Percentiles rank a stretch among this genome's conserved stretches.
Evolutionary conservation across 2,888 invertebrate species (phyloP).

Genomic region (Biston stratarius): DNA sequence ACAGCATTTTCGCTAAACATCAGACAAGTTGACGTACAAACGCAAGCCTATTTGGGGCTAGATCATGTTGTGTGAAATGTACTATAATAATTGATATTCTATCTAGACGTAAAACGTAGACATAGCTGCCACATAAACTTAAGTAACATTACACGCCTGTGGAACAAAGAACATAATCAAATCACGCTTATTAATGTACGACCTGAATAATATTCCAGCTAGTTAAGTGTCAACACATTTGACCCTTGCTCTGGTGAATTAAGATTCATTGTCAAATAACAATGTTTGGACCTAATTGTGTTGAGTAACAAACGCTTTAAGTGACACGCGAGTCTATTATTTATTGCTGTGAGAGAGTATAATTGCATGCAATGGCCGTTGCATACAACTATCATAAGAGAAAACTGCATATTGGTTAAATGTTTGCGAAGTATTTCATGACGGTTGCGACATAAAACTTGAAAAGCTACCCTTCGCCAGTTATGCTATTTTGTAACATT

Average conservation of each 20-base stretch:
- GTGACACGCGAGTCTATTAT: slow-evolving; percentile 21
- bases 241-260: slow-evolving; percentile 52
- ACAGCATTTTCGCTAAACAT: no score
- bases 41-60: no score
- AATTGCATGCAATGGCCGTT: slow-evolving; percentile 1
- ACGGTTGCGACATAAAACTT: no score
- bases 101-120: background rate
- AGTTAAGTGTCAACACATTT: slow-evolving; percentile 50
- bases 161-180: slow-evolving; percentile 23
- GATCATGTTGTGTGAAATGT: no score
- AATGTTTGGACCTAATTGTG: slow-evolving; percentile 32
- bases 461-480: no score
- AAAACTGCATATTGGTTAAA: background rate
- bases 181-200: slow-evolving; percentile 14
- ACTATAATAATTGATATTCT: background rate
- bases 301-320: slow-evolving; percentile 23
- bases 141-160: background rate
- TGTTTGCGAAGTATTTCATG: background rate
- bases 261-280: slow-evolving; percentile 37
- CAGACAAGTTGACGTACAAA: no score
- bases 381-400: background rate
- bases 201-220: slow-evolving; percentile 41
- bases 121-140: background rate
- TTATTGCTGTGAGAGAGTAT: slow-evolving; percentile 20
- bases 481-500: no score